These are phyloP conservation scores for Turdus rufiventris DNA, from an alignment of 2,113 vertebrate genomes.

Conservation along the genomic window DNA sequence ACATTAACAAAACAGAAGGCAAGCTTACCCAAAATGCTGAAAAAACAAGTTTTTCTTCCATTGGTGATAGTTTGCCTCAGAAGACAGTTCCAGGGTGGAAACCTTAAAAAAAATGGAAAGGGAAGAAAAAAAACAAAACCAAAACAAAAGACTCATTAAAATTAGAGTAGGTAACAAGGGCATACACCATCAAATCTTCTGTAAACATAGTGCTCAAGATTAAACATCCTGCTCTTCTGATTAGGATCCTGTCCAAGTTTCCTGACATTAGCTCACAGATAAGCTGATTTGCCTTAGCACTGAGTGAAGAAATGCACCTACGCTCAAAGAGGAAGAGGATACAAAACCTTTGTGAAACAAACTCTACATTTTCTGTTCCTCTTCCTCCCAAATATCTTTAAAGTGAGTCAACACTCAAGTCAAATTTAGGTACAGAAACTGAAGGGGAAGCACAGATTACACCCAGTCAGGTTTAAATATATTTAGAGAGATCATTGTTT, in stretches of 20 bases:
- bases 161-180: background rate
- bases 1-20: background rate
- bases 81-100: conserved; percentile 3
- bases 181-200: background rate
- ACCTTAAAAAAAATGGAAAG: background rate
- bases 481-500: background rate
- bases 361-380: background rate
- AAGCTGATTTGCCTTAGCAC: background rate
- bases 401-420: background rate
- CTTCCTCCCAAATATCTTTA: background rate
- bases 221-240: conserved; percentile 19
- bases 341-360: background rate
- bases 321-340: background rate
- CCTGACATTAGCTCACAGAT: background rate
- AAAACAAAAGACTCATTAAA: conserved; percentile 14
- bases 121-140: background rate
- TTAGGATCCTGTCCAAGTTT: conserved; percentile 13
- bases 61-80: background rate
- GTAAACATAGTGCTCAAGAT: conserved; percentile 14
- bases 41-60: conserved; percentile 52
- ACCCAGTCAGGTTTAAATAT: background rate
- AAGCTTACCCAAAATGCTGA: conserved; percentile 37
- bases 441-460: background rate
- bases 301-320: background rate
- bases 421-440: background rate